Base-by-base conservation (phyloP, 2,888 invertebrate genomes). In the Polyommatus iphigenia region DNA sequence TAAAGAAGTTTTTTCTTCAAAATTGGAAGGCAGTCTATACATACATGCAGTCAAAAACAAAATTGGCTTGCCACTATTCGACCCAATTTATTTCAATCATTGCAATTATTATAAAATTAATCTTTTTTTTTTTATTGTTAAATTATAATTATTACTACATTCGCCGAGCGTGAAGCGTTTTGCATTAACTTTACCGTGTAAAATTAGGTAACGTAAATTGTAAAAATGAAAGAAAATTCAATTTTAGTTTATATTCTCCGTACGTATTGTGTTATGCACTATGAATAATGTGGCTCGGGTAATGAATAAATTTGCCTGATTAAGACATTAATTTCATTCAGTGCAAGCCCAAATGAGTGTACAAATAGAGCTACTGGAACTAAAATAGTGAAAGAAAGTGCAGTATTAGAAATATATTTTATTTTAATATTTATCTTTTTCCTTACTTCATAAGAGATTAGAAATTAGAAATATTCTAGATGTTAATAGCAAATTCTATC, bases 241-340 rank as follows among this genome's bases (percentile, higher is more conserved):
- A 1, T 71, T 71, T 71, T 8, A 50, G 10, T 41, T 73, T 50
- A 50, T 20, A 10, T 41, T 36, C 20, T 73, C 41, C 24, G 46
- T 46, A 50, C 50, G 24, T 46, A 73, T 73, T 76, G 76, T 77
- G 67, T 71, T 78, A 81, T 82, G 82, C 81, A 79, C 79, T 78
- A 24, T 73, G 73, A 73, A 73, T 73, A 73, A 73, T 46, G 73
- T 80, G 72, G 78, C 80, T 80, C 76, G 78, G 82, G 86, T 85
- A 85, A 87, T 87, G 87, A 88, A 88, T 88, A 88, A 87, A 88
- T 88, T 88, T 85, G 82, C 85, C 86, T 87, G 87, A 88, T 88
- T 87, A 88, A 88, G 85, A 85, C 87, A 88, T 88, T 87, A 85
- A 87, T 88, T 86, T 86, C 83, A 84, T 85, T 85, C 83, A 83